phyloP scores from a whole-genome alignment of 2,888 invertebrate genomes.

The Polydrusus pterygomalis region DNA sequence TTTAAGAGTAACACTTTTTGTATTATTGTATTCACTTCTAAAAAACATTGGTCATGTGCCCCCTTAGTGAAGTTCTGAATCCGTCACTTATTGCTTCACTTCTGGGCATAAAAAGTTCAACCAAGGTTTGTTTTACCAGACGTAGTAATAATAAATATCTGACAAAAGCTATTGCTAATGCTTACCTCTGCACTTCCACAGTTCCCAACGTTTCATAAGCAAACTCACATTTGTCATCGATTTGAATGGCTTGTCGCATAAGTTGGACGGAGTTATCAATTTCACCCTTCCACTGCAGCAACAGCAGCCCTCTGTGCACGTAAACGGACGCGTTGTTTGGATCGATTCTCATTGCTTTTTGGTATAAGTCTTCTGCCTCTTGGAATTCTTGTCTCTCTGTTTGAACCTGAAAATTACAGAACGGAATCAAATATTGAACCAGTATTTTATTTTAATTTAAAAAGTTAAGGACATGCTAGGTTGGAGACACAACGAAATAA shows the following conservation, averaged over 20 bases:
- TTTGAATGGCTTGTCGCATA: constrained; percentile 87
- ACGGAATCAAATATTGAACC: too few relatives aligned
- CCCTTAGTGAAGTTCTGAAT: too few relatives aligned
- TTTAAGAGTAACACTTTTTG: too few relatives aligned
- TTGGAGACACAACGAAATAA: too few relatives aligned
- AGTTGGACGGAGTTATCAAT: constrained; percentile 85
- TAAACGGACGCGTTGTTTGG: constrained; percentile 89
- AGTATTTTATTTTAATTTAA: too few relatives aligned
- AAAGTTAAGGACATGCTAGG: too few relatives aligned
- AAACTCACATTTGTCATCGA: constrained; percentile 95
- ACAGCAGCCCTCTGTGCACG: constrained; percentile 90
- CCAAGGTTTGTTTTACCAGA: not conserved
- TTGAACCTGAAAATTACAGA: constrained; percentile 79
- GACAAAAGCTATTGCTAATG: not conserved
- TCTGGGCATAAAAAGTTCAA: too few relatives aligned
- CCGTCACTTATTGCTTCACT: too few relatives aligned
- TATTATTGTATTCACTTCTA: too few relatives aligned
- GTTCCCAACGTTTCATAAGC: constrained; percentile 97
- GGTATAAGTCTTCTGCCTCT: constrained; percentile 88
- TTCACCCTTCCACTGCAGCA: constrained; percentile 90
- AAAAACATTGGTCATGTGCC: too few relatives aligned
- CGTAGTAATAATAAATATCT: not conserved
- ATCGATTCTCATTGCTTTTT: constrained; percentile 86
- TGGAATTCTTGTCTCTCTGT: constrained; percentile 89
- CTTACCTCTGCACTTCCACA: constrained; percentile 93